These are phyloP conservation scores for Novumbra hubbsi DNA, from an alignment of 2,797 vertebrate genomes.

Conservation along the genomic window DNA sequence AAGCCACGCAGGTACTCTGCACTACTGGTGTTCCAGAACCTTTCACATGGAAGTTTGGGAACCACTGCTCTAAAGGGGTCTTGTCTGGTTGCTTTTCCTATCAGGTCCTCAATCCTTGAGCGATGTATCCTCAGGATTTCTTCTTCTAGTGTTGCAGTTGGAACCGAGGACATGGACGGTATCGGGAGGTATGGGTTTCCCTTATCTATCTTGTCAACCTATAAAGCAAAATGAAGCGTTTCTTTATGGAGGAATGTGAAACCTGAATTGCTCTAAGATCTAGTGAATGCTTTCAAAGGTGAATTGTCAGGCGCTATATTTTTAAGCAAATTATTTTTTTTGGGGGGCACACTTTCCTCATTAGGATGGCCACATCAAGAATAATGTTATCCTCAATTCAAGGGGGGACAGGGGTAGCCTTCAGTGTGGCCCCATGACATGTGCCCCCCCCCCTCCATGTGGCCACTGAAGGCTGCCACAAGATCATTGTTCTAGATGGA, in stretches of 20 bases:
- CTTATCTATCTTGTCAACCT: background rate
- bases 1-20: slow-evolving; percentile 56
- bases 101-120: slow-evolving; percentile 77
- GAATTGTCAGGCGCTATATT: background rate
- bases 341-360: too few species aligned
- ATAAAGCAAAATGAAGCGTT: background rate
- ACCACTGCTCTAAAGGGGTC: too few species aligned
- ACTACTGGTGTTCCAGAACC: background rate
- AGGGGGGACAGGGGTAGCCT: too few species aligned
- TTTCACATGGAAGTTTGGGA: background rate
- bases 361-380: too few species aligned
- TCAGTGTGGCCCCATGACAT: too few species aligned
- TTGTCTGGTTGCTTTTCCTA: background rate
- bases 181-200: slow-evolving; percentile 60
- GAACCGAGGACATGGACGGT: slow-evolving; percentile 73
- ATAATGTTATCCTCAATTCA: too few species aligned
- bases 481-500: too few species aligned
- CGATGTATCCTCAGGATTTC: slow-evolving; percentile 78
- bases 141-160: slow-evolving; percentile 74
- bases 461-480: too few species aligned
- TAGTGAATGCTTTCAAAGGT: background rate
- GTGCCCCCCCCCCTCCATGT: too few species aligned
- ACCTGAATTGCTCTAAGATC: background rate
- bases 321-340: background rate
- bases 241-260: background rate